Percentiles rank a stretch among this genome's conserved stretches.
These are phyloP conservation scores for Sphaerophoria rueppellii DNA, from an alignment of 2,888 invertebrate species.

Conservation along the genomic window DNA sequence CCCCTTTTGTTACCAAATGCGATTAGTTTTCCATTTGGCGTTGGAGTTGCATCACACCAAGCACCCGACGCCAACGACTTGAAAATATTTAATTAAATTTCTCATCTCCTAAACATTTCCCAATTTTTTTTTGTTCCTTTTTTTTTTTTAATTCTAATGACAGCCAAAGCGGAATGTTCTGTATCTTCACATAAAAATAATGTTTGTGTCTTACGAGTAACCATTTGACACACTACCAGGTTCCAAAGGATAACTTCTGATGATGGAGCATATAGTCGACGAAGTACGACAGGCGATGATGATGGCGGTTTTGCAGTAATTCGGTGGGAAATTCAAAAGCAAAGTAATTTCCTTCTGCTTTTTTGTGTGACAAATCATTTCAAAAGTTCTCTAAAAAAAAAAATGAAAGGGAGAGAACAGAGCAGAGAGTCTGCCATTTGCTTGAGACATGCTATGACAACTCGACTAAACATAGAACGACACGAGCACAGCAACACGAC, in stretches of 20 bases:
- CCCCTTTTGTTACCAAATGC: slow-evolving; percentile 14
- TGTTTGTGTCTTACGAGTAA: slow-evolving; percentile 11
- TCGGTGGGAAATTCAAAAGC: slow-evolving; percentile 43
- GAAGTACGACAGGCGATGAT: background rate
- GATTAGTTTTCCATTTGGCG: slow-evolving; percentile 31
- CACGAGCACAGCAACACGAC: no score
- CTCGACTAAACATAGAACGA: no score
- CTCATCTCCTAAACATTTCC: background rate
- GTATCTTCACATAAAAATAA: slow-evolving; percentile 14
- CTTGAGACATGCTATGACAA: background rate
- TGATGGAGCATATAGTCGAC: background rate
- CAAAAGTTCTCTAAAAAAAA: background rate
- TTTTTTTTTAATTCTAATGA: slow-evolving; percentile 27
- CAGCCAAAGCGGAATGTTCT: slow-evolving; percentile 17
- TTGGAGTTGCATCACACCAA: background rate
- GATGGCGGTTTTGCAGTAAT: slow-evolving; percentile 19
- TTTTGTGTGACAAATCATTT: slow-evolving; percentile 40
- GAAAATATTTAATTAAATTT: slow-evolving; percentile 44
- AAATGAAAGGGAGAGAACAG: background rate
- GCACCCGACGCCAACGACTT: background rate
- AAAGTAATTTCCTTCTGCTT: slow-evolving; percentile 50
- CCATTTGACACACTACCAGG: background rate
- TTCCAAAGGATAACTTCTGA: background rate
- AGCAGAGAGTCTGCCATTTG: background rate
- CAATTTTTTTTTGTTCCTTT: background rate